Evolutionary conservation across 37 sponge, comb jelly and placozoan genomes (phyloP), one percentile per base, ranked within the genome.

Genomic region (Spongilla lacustris): DNA sequence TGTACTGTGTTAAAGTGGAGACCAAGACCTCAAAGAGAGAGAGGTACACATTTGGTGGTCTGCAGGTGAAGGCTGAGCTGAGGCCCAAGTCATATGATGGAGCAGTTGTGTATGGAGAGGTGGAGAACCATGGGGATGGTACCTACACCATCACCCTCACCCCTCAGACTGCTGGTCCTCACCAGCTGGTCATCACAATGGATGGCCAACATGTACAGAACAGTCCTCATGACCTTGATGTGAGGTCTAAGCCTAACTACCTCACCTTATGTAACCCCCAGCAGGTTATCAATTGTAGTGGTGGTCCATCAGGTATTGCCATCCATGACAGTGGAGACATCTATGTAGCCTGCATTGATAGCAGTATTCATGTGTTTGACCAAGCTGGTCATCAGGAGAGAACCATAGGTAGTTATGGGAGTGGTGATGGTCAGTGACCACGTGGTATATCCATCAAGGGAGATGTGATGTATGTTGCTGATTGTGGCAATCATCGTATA

Each of bases 251-350:
- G 46, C 21, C 14, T 17, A 58, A 1, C 58, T 58, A 58, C 58
- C 4, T 8, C 58, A 58, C 58, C 58, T 58, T 58, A 17, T 58
- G 58, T 58, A 58, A 17, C 58, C 58, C 58, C 21, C 58, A 58
- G 58, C 58, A 58, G 11, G 58, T 58, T 58, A 58, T 58, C 21
- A 10, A 14, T 19, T 58, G 58, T 58, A 58, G 58, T 58, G 58
- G 58, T 58, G 58, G 58, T 58, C 58, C 58, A 10, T 10, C 19
- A 58, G 58, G 19, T 58, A 14, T 58, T 58, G 58, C 58, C 58
- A 58, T 58, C 58, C 58, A 58, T 58, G 58, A 58, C 58, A 58
- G 58, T 58, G 58, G 58, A 58, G 58, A 58, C 58, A 58, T 58
- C 58, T 58, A 58, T 58, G 58, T 58, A 41, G 58, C 14, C 21